Evolutionary conservation across 2,113 vertebrate species (phyloP), one percentile per base, ranked within the genome.

Genomic region (Meriones unguiculatus): DNA sequence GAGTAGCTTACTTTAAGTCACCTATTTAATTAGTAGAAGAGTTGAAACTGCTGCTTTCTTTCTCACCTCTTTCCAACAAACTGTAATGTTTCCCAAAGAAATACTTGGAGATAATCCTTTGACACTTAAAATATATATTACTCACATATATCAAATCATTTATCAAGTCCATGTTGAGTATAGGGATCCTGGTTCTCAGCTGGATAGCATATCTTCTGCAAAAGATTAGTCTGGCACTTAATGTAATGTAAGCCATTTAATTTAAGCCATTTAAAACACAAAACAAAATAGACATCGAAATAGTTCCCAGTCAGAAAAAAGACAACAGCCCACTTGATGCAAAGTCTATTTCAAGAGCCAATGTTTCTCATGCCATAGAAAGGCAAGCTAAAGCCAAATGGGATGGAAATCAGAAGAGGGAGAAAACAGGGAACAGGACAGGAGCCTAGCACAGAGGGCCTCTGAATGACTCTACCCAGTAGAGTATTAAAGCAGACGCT

Each of bases 281-380:
- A 62, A n/a, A 18, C 52, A 76, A 86, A 96, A 76, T 30, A 95
- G 89, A 65, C 73, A 73, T 38, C 59, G 85, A 93, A 97, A 90
- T 81, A 95, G 93, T 88, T 96, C 92, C 87, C 90, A 95, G 87
- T 92, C 81, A 96, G 87, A 92, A 97, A 76, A 54, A 59, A 93
- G 54, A 54, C 75, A 95, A 89, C 80, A 96, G 70, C 90, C 85
- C 93, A 94, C 90, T 95, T 98, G 96, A 97, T 90, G 93, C 70
- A 93, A 97, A 97, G 96, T 92, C 97, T 97, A 92, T 88, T 94
- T 94, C 67, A 93, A 90, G 89, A 97, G 87, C 54, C 96, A 92
- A 52, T 91, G 93, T 93, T 94, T 25, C 92, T 93, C 70, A 93
- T 96, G 94, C 92, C 65, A 62, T 85, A 93, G 96, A 90, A 93